Evolutionary conservation across 2,888 invertebrate species (phyloP), one percentile per base, ranked within the genome.

Genomic region (Spodoptera picta): DNA sequence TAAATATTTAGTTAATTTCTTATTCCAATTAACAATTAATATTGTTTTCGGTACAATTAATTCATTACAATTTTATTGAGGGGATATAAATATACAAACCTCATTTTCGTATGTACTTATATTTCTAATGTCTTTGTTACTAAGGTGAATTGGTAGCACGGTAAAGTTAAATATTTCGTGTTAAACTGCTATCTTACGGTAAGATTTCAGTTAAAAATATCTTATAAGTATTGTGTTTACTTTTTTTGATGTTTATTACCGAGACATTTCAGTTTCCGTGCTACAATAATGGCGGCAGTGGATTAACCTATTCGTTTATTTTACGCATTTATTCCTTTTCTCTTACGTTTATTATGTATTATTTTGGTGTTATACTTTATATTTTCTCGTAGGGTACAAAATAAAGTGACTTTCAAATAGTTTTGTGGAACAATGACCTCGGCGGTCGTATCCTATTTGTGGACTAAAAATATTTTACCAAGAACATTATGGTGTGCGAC

Each of bases 211-310:
- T 65, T 68, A 50, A 56, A 73, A 78, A 75, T 78, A 69, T 67
- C 50, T 71, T 84, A 87, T 80, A 86, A 87, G 85, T 86, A 87
- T 90, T 89, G 84, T 94, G 94, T 94, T 94, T 94, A 94, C 94
- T 87, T 92, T 92, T 88, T 92, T 90, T 92, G 92, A 93, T 94
- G 94, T 93, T 92, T 93, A 89, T 86, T 86, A 83, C 73, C 65
- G 84, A 92, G 92, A 93, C 93, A 91, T 92, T 92, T 91, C 92
- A 90, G 87, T 92, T 90, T 94, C 91, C 91, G 91, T 93, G 90
- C 90, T 86, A 92, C 93, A 92, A 91, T 94, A 94, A 94, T 94
- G 94, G 94, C 94, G 94, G 94, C 94, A 94, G 93, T 91, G 87
- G 85, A 92, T 92, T 94, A 94, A 94, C 94, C 94, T 94, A 94